Evolutionary conservation across 2,113 vertebrate genomes (phyloP).

Genomic region (Xiphophorus hellerii): DNA sequence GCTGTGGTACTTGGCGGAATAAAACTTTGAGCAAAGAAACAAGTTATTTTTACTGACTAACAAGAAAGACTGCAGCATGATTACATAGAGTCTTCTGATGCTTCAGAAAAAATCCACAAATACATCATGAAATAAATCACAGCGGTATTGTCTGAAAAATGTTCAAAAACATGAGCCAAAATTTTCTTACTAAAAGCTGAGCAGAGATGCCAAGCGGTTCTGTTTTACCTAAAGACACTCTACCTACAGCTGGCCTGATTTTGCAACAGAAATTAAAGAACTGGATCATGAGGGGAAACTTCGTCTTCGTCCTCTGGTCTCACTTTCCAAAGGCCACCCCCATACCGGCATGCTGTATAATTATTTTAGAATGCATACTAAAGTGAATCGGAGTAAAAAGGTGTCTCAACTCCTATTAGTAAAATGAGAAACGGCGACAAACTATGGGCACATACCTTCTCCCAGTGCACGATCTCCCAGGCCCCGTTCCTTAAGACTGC

Average conservation of each 20-base stretch:
- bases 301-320: slow-evolving; percentile 47
- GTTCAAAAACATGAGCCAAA: not conserved
- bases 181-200: not conserved
- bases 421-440: slow-evolving; percentile 7
- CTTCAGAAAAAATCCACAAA: slow-evolving; percentile 5
- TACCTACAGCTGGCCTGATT: slow-evolving; percentile 27
- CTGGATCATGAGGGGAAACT: slow-evolving; percentile 47
- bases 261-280: slow-evolving; percentile 42
- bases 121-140: not conserved
- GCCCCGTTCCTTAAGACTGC: slow-evolving; percentile 95
- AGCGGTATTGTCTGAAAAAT: not conserved
- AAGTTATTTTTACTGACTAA: too few relatives aligned
- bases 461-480: slow-evolving; percentile 99
- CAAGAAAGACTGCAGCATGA: too few relatives aligned
- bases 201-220: not conserved
- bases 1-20: too few relatives aligned
- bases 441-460: slow-evolving; percentile 86
- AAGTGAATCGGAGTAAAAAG: slow-evolving; percentile 18
- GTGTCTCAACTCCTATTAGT: slow-evolving; percentile 5
- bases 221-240: slow-evolving; percentile 15
- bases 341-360: slow-evolving; percentile 46
- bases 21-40: too few relatives aligned
- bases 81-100: not conserved
- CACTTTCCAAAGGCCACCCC: slow-evolving; percentile 50
- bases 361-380: slow-evolving; percentile 41